Conservation (phyloP, 2,797 vertebrate genomes). For the Sus cebifrons region DNA sequence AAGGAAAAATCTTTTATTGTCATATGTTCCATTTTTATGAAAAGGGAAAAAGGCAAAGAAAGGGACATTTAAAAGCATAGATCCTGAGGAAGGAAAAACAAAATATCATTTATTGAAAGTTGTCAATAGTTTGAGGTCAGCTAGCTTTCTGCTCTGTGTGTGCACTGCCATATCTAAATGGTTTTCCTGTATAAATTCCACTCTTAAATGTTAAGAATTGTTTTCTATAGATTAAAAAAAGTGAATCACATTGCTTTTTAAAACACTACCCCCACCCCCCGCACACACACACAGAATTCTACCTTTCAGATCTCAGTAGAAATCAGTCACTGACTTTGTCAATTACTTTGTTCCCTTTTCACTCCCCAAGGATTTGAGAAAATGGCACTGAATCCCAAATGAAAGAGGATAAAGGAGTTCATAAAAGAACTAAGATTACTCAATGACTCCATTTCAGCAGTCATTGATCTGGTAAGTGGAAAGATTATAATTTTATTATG, state of each 20-base stretch:
- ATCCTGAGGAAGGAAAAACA: not conserved
- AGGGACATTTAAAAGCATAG: not conserved
- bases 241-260: not conserved
- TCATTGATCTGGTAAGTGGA: not conserved
- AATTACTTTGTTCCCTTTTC: not conserved
- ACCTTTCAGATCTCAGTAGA: not conserved
- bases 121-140: not conserved
- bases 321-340: not conserved
- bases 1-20: conserved; percentile 27
- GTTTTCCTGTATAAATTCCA: conserved; percentile 37
- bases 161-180: conserved; percentile 2
- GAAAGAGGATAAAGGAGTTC: not conserved
- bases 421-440: not conserved
- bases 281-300: not conserved
- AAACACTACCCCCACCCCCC: not conserved
- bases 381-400: not conserved
- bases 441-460: not conserved
- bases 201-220: conserved; percentile 5
- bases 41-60: conserved; percentile 32
- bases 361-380: conserved; percentile 45
- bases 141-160: not conserved
- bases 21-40: conserved; percentile 14
- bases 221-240: conserved; percentile 35
- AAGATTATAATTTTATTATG: not conserved
- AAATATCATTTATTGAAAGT: conserved; percentile 31